A percentile compares a stretch with the other conserved stretches of the same genome.
These are phyloP conservation scores for Eumerus sabulonum DNA, from an alignment of 2,888 invertebrate genomes.

Conservation along the genomic window DNA sequence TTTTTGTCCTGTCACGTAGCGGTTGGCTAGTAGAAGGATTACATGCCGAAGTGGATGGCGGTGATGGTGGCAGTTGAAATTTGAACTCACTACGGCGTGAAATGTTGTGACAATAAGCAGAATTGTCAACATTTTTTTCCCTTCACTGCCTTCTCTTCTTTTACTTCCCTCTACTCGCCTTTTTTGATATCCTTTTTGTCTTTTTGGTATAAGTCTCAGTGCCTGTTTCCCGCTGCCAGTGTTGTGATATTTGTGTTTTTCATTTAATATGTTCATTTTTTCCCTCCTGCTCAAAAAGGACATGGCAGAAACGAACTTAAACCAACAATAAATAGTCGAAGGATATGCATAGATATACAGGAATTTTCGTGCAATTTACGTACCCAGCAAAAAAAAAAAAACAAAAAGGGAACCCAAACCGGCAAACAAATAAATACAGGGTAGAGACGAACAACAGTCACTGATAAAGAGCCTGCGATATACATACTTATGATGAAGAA, in stretches of 20 bases:
- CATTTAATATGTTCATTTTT: conserved; percentile 45
- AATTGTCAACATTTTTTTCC: conserved; percentile 65
- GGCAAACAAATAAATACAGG: background rate
- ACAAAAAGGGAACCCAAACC: conserved; percentile 12
- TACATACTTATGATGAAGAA: background rate
- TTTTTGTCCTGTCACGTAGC: conserved; percentile 45
- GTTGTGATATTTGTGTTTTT: conserved; percentile 51
- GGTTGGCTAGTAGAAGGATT: conserved; percentile 27
- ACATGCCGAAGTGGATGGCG: conserved; percentile 19
- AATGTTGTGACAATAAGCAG: conserved; percentile 69
- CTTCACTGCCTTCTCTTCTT: background rate
- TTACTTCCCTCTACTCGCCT: background rate
- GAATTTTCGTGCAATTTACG: conserved; percentile 53
- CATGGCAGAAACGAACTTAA: conserved; percentile 41
- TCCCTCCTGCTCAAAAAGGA: conserved; percentile 32
- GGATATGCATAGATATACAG: too few relatives aligned
- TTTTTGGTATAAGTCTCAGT: background rate
- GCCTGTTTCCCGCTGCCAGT: conserved; percentile 25
- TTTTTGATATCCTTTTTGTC: background rate
- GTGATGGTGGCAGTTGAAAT: conserved; percentile 36
- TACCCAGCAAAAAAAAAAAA: conserved; percentile 7
- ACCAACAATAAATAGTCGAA: conserved; percentile 55
- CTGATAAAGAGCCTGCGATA: conserved; percentile 10
- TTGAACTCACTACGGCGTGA: conserved; percentile 64
- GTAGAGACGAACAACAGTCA: background rate